Conservation (phyloP, 2,113 vertebrate genomes). For the Opisthocomus hoazin region DNA sequence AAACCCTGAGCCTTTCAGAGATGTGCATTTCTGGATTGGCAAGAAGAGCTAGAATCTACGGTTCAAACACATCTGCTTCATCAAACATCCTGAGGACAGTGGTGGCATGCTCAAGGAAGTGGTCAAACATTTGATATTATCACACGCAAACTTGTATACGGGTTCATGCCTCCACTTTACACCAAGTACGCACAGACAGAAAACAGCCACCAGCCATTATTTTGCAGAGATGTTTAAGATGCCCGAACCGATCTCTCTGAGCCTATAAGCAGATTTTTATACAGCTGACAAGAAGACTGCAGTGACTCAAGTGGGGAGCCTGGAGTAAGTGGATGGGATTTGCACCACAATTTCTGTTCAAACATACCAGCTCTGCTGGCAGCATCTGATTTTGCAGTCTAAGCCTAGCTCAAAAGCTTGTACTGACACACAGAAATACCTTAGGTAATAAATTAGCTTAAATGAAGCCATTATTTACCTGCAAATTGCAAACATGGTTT, state of each 20-base stretch:
- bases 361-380: not conserved
- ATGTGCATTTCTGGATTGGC: not conserved
- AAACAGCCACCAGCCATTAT: not conserved
- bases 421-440: not conserved
- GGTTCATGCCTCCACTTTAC: not conserved
- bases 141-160: not conserved
- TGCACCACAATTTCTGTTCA: not conserved
- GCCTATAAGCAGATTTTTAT: not conserved
- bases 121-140: not conserved
- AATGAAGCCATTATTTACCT: not conserved
- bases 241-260: not conserved
- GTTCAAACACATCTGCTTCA: not conserved
- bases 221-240: not conserved
- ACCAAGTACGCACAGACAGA: not conserved
- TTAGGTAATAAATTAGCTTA: not conserved
- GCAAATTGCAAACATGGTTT: not conserved
- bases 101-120: not conserved
- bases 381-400: not conserved
- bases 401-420: not conserved
- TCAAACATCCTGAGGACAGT: not conserved
- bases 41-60: not conserved
- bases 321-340: not conserved
- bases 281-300: not conserved
- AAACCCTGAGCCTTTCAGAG: not conserved
- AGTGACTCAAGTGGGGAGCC: not conserved